These are phyloP conservation scores for Ursus arctos DNA, from an alignment of 2,113 vertebrate species.

Conservation along the genomic window DNA sequence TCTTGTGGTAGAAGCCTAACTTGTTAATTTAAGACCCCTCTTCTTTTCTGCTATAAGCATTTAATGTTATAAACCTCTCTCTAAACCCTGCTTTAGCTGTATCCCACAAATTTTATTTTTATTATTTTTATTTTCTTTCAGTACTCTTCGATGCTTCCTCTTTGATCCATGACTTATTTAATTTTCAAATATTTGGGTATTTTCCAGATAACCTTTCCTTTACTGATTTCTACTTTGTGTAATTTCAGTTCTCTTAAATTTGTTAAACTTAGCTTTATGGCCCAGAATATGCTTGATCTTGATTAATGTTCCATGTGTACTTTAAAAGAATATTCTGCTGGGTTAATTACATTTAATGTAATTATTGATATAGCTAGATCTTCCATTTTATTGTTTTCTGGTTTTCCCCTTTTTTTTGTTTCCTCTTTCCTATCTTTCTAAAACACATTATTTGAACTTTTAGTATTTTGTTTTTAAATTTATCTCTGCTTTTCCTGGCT, in stretches of 20 bases:
- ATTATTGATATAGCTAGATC: background rate
- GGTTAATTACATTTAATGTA: background rate
- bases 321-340: background rate
- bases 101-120: background rate
- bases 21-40: background rate
- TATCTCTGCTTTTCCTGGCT: background rate
- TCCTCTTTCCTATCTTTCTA: background rate
- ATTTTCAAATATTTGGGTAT: background rate
- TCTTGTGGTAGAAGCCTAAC: background rate
- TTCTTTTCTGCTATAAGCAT: background rate
- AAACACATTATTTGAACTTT: background rate
- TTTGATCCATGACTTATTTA: background rate
- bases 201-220: background rate
- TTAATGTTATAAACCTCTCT: background rate
- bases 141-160: background rate
- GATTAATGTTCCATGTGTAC: background rate
- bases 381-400: background rate
- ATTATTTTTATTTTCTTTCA: background rate
- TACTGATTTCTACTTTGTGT: background rate
- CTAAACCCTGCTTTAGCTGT: background rate
- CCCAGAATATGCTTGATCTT: background rate
- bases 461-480: background rate
- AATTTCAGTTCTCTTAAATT: background rate
- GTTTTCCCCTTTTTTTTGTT: background rate
- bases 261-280: background rate